Evolutionary conservation across 2,113 vertebrate genomes (phyloP).

Genomic region (Coreoperca whiteheadi): DNA sequence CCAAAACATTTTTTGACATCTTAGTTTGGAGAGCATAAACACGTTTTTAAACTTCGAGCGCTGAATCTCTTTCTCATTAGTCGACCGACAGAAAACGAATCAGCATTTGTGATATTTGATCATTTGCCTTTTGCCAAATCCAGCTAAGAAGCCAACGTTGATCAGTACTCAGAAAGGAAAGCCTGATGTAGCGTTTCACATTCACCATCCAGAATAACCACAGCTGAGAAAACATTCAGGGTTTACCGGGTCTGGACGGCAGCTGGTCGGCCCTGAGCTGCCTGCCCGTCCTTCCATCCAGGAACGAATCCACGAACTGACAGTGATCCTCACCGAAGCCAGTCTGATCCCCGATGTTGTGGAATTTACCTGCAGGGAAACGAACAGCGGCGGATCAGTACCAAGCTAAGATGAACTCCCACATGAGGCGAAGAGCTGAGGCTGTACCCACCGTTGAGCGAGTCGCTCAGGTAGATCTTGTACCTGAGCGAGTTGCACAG

Average conservation of each 20-base stretch:
- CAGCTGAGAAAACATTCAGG: neutral
- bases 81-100: too few relatives aligned
- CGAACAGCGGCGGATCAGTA: neutral
- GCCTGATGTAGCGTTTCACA: too few relatives aligned
- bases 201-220: neutral
- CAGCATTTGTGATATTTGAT: too few relatives aligned
- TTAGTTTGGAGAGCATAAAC: too few relatives aligned
- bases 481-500: slow-evolving; percentile 97
- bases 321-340: slow-evolving; percentile 98
- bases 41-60: too few relatives aligned
- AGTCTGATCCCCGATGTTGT: slow-evolving; percentile 96
- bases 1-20: too few relatives aligned
- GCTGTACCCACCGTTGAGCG: slow-evolving; percentile 89
- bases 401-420: neutral
- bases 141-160: too few relatives aligned
- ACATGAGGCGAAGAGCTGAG: accelerated
- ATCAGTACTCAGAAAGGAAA: too few relatives aligned
- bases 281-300: slow-evolving; percentile 93
- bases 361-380: slow-evolving; percentile 89
- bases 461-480: slow-evolving; percentile 97
- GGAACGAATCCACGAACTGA: slow-evolving; percentile 97
- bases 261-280: slow-evolving; percentile 88
- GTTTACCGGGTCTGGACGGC: slow-evolving; percentile 86
- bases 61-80: too few relatives aligned
- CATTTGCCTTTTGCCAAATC: too few relatives aligned